Evolutionary conservation across 2,888 invertebrate genomes (phyloP).

Genomic region (Synergus laeviventris): DNA sequence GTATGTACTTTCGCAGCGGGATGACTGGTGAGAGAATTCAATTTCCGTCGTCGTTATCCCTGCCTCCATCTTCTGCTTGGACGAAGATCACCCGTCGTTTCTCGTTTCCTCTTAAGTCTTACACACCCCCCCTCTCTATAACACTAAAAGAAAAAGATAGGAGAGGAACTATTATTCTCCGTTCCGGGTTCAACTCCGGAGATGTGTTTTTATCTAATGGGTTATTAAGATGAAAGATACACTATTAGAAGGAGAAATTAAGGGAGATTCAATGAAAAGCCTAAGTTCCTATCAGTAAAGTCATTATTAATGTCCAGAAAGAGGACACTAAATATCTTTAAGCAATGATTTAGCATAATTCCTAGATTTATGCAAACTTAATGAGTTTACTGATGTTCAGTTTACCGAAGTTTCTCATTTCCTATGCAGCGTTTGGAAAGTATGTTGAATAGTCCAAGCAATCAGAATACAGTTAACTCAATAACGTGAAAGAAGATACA

Average conservation of each 20-base stretch:
- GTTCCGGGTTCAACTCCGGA: slow-evolving; percentile 51
- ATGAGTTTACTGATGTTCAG: slow-evolving; percentile 20
- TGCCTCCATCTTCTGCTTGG: slow-evolving; percentile 67
- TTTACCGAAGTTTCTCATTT: slow-evolving; percentile 1
- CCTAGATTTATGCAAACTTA: neutral
- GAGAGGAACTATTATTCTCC: slow-evolving; percentile 38
- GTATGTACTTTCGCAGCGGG: slow-evolving; percentile 65
- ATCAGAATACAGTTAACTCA: slow-evolving; percentile 32
- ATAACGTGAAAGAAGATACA: neutral
- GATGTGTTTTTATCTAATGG: neutral
- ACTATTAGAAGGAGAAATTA: neutral
- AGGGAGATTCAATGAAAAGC: neutral
- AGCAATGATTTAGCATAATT: neutral
- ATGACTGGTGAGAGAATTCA: slow-evolving; percentile 74
- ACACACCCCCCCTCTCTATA: slow-evolving; percentile 50
- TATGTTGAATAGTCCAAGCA: slow-evolving; percentile 28
- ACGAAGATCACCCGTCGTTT: slow-evolving; percentile 58
- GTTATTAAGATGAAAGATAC: neutral
- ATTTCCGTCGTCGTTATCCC: slow-evolving; percentile 73
- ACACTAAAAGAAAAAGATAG: slow-evolving; percentile 50
- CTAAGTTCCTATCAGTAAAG: neutral
- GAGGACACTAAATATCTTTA: neutral
- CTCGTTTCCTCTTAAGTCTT: slow-evolving; percentile 54
- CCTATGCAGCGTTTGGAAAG: slow-evolving; percentile 5
- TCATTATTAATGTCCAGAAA: neutral